phyloP scores from a whole-genome alignment of 2,797 vertebrate species.

The Crossoptilon crossoptilon region DNA sequence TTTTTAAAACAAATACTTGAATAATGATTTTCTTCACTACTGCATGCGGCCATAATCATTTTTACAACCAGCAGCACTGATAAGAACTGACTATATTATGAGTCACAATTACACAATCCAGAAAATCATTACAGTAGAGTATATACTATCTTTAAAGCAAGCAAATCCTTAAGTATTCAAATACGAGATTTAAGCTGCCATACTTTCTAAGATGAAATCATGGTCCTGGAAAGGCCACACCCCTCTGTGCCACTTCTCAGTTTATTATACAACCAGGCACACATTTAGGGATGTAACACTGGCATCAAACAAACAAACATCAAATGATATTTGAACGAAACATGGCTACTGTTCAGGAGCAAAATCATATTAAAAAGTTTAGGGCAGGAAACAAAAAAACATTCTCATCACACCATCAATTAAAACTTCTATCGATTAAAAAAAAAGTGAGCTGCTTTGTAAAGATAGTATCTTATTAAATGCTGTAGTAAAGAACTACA shows the following conservation, averaged over 20 bases:
- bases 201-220: neutral
- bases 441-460: neutral
- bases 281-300: neutral
- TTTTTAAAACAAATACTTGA: conserved; percentile 55
- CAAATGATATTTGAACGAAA: neutral
- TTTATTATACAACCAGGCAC: neutral
- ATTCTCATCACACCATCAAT: neutral
- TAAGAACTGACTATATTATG: conserved; percentile 6
- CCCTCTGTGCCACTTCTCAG: neutral
- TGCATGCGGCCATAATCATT: neutral
- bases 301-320: neutral
- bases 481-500: neutral
- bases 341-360: neutral
- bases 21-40: conserved; percentile 20
- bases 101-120: neutral
- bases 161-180: neutral
- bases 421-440: neutral
- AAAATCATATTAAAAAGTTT: neutral
- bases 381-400: neutral
- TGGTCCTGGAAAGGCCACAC: neutral
- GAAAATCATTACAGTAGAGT: conserved; percentile 27
- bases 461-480: neutral
- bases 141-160: neutral
- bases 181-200: neutral
- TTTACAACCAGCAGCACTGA: neutral